Conservation (phyloP, 2,113 vertebrate species). For the rabbit (Oryctolagus cuniculus) region mOryCun1.1 NC_091433.1:182853501-182854000, state of each 20-base stretch:
- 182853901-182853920: not conserved
- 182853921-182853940: not conserved
- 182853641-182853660: not conserved
- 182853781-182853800: not conserved
- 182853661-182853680: not conserved
- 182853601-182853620: not conserved
- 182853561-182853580: not conserved
- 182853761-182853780: not conserved
- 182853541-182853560: not conserved
- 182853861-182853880: not conserved
- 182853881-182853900: not conserved
- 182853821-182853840: not conserved
- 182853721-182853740: not conserved
- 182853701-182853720: not conserved
- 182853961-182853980: not conserved
- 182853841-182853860: not conserved
- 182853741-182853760: not conserved
- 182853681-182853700: conserved; percentile 15
- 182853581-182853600: not conserved
- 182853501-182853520: not conserved
- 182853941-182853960: not conserved
- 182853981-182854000: not conserved
- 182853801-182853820: not conserved
- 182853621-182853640: not conserved
- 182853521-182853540: not conserved